These are phyloP conservation scores for Muscicapa adusta DNA, from an alignment of 2,113 vertebrate species.

Conservation along the genomic window DNA sequence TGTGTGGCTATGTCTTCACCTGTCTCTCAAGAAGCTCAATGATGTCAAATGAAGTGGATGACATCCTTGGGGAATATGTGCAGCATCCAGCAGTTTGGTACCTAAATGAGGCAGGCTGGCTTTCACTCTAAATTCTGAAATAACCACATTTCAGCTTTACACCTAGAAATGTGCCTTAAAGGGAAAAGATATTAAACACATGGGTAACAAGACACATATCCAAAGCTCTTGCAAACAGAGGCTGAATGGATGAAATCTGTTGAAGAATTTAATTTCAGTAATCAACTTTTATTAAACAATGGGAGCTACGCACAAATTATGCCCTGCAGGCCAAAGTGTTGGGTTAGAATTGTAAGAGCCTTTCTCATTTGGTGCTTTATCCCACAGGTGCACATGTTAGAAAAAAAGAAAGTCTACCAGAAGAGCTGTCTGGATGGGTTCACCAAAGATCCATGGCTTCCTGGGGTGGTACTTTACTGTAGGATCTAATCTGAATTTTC, in stretches of 20 bases:
- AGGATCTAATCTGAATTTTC: not conserved
- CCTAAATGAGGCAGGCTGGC: not conserved
- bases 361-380: not conserved
- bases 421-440: not conserved
- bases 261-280: not conserved
- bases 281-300: not conserved
- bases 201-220: not conserved
- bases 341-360: not conserved
- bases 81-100: not conserved
- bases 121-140: not conserved
- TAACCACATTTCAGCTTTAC: not conserved
- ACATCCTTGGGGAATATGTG: not conserved
- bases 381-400: not conserved
- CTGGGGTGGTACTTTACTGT: not conserved
- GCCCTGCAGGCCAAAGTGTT: not conserved
- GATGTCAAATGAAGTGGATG: not conserved
- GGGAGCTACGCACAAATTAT: not conserved
- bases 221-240: not conserved
- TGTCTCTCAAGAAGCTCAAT: not conserved
- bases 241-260: not conserved
- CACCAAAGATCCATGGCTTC: not conserved
- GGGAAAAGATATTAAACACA: not conserved
- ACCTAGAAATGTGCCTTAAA: not conserved
- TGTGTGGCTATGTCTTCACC: not conserved
- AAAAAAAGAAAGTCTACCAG: not conserved